Evolutionary conservation across 2,797 vertebrate species (phyloP), one percentile per base, ranked within the genome.

Genomic region (Holocentrus rufus): DNA sequence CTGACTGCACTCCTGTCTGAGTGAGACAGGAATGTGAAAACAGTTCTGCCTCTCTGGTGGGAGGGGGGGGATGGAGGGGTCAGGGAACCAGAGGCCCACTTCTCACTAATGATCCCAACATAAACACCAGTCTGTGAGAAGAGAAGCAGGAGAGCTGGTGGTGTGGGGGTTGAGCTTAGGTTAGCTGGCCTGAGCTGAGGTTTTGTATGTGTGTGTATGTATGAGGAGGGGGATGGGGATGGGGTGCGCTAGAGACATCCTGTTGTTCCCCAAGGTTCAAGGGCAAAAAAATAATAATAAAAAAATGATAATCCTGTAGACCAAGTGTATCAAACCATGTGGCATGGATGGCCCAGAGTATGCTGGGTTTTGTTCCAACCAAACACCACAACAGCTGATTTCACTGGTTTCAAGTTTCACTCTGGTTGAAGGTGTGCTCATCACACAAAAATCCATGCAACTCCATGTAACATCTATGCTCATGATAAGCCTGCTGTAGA

Each of bases 51-150:
- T 30, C 56, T 67, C 25, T 13, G 27, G 18, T 15, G 55, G 65
- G 42, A 44, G 39, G 9, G 44, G 56, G 52, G 67, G 56, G 52
- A 56, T 1, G 25, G 47, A 18, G 30, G 44, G 5, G 46, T 39
- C 47, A 31, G 42, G 31, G 44, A 63, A 36, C 20, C 34, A 57
- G 34, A 31, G 36, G 62, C 53, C 30, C 31, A 25, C 62, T 69
- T 62, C 46, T 65, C 27, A 22, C 47, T 58, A 65, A 74, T 52
- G 30, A 68, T 47, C 53, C 36, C 36, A 76, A 77, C 49, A 69
- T 65, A 31, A 77, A 80, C 54, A 61, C 14, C 22, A 39, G 30
- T 50, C 30, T 76, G 46, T 58, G 56, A 30, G 44, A 59, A 34
- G 39, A n/a, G 50, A 68, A 60, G 54, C 7, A 36, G 63, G 14